Percentiles rank a stretch among this genome's conserved stretches.
These are phyloP conservation scores for Meriones unguiculatus DNA, from an alignment of 2,113 vertebrate genomes.

Conservation along the genomic window DNA sequence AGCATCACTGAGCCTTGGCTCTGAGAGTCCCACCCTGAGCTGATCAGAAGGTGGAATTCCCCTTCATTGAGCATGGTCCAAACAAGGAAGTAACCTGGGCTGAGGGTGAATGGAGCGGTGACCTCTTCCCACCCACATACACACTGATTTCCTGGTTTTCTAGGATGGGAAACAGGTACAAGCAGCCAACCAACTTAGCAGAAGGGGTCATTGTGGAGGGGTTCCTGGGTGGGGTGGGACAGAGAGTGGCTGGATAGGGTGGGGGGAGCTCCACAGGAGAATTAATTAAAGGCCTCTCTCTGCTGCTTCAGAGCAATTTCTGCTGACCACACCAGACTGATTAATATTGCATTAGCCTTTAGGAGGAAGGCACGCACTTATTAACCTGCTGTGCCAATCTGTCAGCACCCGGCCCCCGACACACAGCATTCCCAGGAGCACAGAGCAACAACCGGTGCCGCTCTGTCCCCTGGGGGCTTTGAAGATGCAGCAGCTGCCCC, in stretches of 20 bases:
- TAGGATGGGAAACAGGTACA: background rate
- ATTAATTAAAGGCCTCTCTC: conserved; percentile 96
- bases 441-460: conserved; percentile 66
- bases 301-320: conserved; percentile 94
- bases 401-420: conserved; percentile 90
- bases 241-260: conserved; percentile 34
- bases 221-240: background rate
- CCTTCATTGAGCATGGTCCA: background rate
- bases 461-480: accelerated
- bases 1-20: background rate
- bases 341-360: conserved; percentile 99
- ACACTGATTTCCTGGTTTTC: background rate
- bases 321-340: conserved; percentile 98
- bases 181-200: accelerated
- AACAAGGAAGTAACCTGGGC: background rate
- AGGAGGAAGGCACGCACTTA: conserved; percentile 96
- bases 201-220: background rate
- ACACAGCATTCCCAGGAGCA: conserved; percentile 84
- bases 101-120: accelerated
- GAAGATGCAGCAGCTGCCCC: background rate
- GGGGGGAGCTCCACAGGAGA: conserved; percentile 89
- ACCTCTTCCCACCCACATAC: background rate
- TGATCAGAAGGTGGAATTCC: background rate
- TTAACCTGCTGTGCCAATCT: conserved; percentile 99
- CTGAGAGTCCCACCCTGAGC: background rate